Conservation (phyloP, 2,888 invertebrate species). For the Drosophila austrosaltans region DNA sequence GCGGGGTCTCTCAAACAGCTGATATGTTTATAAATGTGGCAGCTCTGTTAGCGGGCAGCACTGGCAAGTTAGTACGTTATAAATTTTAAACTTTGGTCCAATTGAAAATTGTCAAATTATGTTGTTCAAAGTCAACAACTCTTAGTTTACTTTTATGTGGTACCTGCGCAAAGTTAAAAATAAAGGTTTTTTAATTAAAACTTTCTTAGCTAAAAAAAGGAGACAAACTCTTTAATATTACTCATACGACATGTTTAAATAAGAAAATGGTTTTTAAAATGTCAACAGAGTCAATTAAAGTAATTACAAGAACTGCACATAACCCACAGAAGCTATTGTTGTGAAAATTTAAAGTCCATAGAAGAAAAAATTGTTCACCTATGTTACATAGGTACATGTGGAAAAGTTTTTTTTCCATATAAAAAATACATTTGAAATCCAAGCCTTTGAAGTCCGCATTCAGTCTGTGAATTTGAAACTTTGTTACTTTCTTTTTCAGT, state of each 20-base stretch:
- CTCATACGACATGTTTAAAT: no score
- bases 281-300: no score
- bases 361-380: background rate
- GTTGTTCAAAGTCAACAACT: no score
- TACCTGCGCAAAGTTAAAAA: no score
- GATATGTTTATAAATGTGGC: background rate
- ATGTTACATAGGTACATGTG: background rate
- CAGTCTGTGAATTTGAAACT: background rate
- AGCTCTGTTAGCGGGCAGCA: constrained; percentile 25
- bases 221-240: no score
- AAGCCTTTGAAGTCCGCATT: background rate
- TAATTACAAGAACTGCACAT: no score
- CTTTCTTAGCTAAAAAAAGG: no score
- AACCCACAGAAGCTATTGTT: no score
- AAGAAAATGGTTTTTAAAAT: no score
- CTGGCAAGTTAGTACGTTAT: background rate
- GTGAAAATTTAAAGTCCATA: no score
- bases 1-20: background rate
- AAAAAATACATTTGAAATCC: background rate
- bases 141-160: no score
- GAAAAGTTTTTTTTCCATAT: background rate
- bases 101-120: background rate
- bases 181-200: no score
- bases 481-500: background rate
- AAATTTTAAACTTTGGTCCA: background rate